A percentile compares a stretch with the other conserved stretches of the same genome.
Conservation (phyloP, 2,113 vertebrate species). For the Bubo blakistoni region DNA sequence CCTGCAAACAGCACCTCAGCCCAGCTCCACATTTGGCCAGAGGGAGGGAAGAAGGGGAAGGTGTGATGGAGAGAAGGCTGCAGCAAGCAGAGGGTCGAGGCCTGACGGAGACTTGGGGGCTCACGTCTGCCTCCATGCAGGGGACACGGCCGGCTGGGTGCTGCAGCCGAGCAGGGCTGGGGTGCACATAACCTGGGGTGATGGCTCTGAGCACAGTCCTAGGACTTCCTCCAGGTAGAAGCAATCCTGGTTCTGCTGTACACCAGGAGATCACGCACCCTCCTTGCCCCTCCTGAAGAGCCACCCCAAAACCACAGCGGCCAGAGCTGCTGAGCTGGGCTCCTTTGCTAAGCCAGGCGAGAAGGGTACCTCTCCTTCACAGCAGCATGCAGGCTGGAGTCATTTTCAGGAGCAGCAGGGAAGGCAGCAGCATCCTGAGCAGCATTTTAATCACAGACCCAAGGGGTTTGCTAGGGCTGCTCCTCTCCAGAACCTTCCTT, state of each 20-base stretch:
- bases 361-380: accelerated
- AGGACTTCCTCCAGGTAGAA: background rate
- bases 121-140: background rate
- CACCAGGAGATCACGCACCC: background rate
- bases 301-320: background rate
- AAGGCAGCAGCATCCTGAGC: background rate
- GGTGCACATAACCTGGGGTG: background rate
- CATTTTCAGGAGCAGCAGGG: background rate
- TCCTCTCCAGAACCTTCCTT: background rate
- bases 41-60: background rate
- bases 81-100: background rate
- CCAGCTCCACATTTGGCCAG: background rate
- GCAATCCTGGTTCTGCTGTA: background rate
- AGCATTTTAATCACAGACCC: background rate
- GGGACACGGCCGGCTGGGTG: background rate
- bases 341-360: background rate
- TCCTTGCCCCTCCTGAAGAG: background rate
- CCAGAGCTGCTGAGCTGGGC: background rate
- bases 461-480: background rate
- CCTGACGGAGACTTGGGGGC: accelerated
- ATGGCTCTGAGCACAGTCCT: background rate
- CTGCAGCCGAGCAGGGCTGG: background rate
- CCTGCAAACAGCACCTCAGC: background rate
- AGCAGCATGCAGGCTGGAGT: background rate
- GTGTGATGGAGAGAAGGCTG: background rate